phyloP scores from a whole-genome alignment of 2,797 vertebrate species.

The Kryptopterus vitreolus region DNA sequence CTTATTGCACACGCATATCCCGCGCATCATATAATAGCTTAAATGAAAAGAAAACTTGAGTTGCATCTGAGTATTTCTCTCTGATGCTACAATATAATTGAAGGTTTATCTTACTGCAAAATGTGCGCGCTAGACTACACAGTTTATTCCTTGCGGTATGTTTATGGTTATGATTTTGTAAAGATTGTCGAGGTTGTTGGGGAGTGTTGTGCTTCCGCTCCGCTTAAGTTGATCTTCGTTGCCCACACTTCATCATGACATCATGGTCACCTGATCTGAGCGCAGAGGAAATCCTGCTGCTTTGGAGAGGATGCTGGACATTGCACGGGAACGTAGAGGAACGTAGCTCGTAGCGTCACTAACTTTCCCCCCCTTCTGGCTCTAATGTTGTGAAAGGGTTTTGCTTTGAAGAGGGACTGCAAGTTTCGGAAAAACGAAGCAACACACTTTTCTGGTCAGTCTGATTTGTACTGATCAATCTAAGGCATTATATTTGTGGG shows the following conservation, averaged over 20 bases:
- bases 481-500: neutral
- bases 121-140: conserved; percentile 5
- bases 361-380: conserved; percentile 11
- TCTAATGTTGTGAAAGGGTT: conserved; percentile 9
- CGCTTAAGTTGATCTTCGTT: conserved; percentile 68
- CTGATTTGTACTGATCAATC: neutral
- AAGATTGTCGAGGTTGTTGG: conserved; percentile 8
- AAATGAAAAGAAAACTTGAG: neutral
- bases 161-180: conserved; percentile 26
- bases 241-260: conserved; percentile 66
- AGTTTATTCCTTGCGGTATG: conserved; percentile 1
- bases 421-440: neutral
- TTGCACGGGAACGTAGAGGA: conserved; percentile 56
- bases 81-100: neutral
- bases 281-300: conserved; percentile 61
- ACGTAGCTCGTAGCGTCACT: conserved; percentile 33
- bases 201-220: conserved; percentile 52
- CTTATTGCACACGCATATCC: neutral
- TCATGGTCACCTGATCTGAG: conserved; percentile 70
- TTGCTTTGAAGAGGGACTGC: conserved; percentile 12
- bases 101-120: neutral
- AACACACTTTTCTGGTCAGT: neutral
- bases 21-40: no score
- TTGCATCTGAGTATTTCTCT: neutral
- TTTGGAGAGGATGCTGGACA: conserved; percentile 70